Percentiles rank a stretch among this genome's conserved stretches.
These are phyloP conservation scores for Spongilla lacustris DNA, from an alignment of 37 sponge, comb jelly and placozoan species.

Conservation along the genomic window DNA sequence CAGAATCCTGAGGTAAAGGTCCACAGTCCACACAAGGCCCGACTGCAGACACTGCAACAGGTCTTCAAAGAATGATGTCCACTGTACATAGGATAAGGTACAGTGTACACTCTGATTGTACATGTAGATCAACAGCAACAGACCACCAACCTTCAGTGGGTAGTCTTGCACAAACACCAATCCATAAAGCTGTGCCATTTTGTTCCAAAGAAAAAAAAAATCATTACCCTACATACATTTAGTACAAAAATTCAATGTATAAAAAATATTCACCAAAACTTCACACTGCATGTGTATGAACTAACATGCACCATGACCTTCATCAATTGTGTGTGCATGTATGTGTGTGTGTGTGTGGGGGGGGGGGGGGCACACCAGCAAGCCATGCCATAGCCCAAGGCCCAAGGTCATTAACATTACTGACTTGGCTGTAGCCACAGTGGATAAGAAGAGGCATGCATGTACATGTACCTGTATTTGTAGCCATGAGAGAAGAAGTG, in stretches of 20 bases:
- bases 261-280: too few relatives aligned
- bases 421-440: too few relatives aligned
- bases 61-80: slow-evolving; percentile 83
- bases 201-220: slow-evolving; percentile 67
- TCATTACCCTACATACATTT: not conserved
- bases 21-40: slow-evolving; percentile 31
- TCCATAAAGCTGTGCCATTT: slow-evolving; percentile 78
- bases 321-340: too few relatives aligned
- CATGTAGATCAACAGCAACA: too few relatives aligned
- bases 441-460: too few relatives aligned
- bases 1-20: slow-evolving; percentile 76
- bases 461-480: slow-evolving; percentile 17
- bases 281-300: too few relatives aligned
- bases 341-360: too few relatives aligned
- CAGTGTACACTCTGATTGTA: not conserved
- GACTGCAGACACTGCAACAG: slow-evolving; percentile 48
- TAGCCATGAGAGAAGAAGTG: slow-evolving; percentile 70
- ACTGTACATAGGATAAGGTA: slow-evolving; percentile 39
- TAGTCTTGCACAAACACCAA: slow-evolving; percentile 77
- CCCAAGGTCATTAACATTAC: too few relatives aligned
- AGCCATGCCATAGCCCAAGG: too few relatives aligned
- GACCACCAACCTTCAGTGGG: slow-evolving; percentile 59
- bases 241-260: too few relatives aligned
- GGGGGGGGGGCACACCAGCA: too few relatives aligned
- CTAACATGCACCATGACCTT: too few relatives aligned